Evolutionary conservation across 2,113 vertebrate species (phyloP).

Genomic region (Zosterops borbonicus): DNA sequence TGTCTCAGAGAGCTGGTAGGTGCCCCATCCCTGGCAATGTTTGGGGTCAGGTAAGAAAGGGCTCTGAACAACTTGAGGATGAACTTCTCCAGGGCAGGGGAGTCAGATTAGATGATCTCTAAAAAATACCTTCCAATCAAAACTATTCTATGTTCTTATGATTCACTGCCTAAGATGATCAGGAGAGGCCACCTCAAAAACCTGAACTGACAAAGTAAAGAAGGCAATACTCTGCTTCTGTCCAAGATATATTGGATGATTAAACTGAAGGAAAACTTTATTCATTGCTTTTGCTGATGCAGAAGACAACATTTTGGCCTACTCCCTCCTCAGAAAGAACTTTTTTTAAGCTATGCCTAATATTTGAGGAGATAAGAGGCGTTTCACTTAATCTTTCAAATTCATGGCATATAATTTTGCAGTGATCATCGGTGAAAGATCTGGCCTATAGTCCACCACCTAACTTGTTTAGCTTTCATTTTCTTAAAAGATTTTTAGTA

Average conservation of each 20-base stretch:
- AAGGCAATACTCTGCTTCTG: constrained; percentile 1
- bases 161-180: background rate
- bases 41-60: background rate
- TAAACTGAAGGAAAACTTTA: background rate
- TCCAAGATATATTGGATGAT: background rate
- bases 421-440: background rate
- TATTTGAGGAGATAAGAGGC: background rate
- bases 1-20: background rate
- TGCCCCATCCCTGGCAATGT: accelerated
- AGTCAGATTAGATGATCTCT: background rate
- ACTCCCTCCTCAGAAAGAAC: background rate
- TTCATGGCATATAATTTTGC: background rate
- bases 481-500: background rate
- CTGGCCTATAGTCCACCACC: background rate
- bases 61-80: background rate
- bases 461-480: background rate
- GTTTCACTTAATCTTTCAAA: background rate
- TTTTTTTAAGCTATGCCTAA: background rate
- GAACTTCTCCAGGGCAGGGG: no score
- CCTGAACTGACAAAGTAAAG: background rate
- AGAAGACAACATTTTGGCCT: constrained; percentile 10
- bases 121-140: background rate
- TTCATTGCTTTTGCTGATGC: background rate
- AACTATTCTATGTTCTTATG: background rate
- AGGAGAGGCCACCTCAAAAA: background rate